A percentile compares a stretch with the other conserved stretches of the same genome.
Evolutionary conservation across 2,113 vertebrate genomes (phyloP).

Genomic region (Ivindomyrus marchei): DNA sequence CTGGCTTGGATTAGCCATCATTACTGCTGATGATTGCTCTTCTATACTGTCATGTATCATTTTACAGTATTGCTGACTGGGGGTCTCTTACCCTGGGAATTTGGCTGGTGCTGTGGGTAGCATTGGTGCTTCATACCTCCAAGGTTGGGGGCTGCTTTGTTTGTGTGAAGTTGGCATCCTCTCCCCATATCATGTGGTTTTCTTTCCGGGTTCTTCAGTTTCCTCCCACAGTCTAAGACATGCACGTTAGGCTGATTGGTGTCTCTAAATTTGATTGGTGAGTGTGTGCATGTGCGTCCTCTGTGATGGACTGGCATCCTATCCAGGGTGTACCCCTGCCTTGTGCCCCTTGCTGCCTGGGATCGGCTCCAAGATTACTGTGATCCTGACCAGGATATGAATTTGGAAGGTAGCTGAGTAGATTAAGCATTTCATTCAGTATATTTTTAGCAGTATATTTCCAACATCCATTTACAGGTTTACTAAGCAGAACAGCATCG

Average conservation of each 20-base stretch:
- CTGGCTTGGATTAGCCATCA: not conserved
- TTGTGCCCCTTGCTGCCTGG: not conserved
- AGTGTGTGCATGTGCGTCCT: not conserved
- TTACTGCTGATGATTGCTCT: not conserved
- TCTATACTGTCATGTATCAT: not conserved
- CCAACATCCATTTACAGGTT: not conserved
- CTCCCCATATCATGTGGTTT: not conserved
- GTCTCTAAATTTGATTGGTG: not conserved
- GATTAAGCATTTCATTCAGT: not conserved
- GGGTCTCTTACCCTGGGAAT: not conserved
- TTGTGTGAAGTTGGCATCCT: not conserved
- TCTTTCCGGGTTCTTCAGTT: not conserved
- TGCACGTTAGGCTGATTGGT: not conserved
- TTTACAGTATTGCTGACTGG: not conserved
- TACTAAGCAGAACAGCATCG: not conserved
- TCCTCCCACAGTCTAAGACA: not conserved
- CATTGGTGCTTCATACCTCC: not conserved
- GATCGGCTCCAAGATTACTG: not conserved
- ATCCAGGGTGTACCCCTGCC: not conserved
- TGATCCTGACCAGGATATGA: not conserved
- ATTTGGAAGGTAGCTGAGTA: not conserved
- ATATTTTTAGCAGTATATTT: not conserved
- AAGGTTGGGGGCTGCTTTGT: not conserved
- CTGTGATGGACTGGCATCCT: not conserved
- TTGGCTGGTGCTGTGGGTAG: not conserved